Base-by-base conservation (phyloP, 2,797 vertebrate genomes). In the Helicolenus hilgendorfi region DNA sequence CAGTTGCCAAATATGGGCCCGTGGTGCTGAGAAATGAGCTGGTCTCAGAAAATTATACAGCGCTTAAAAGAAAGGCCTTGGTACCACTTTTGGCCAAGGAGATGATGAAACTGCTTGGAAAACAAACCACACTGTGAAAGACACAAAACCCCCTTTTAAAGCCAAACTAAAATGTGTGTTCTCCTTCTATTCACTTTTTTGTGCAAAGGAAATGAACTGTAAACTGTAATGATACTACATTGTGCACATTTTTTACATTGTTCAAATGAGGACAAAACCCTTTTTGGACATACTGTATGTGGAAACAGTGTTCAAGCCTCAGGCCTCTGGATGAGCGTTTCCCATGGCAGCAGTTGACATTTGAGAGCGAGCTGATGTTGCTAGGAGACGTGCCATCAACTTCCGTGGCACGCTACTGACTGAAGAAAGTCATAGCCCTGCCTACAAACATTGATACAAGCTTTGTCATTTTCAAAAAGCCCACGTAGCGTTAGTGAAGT, bases 21-120 rank as follows among this genome's bases (percentile, higher is more conserved):
- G 10, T 38, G 58, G 35, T 56, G 22, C 67, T 77, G 59, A 77
- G 63, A 85, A 91, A 80, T 29, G 33, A 73, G 27, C 26, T 35
- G 38, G 62, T 70, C 73, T 84, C n/a, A 27, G 53, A 79, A 70
- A 77, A 78, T 89, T 77, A 81, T 81, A 65, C 72, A 80, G 56
- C 65, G 68, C 68, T 83, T 79, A 60, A 76, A 91, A 81, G 81
- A 70, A 78, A 56, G 49, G 41, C 55, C 35, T 72, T 65, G 49
- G 35, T 36, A 5, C 53, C 38, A 36, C 9, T 29, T 84, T 74
- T 75, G 49, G 55, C 24, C 11, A 27, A 9, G 4, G 24, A 80
- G 65, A 77, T 22, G 18, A 60, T 59, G 20, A 80, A 80, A 78
- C 49, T 35, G 35, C 62, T 49, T 4, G 22, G 45, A 84, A 83